These are phyloP conservation scores for Orestias chungarensis DNA, from an alignment of 2,797 vertebrate genomes.

Conservation along the genomic window DNA sequence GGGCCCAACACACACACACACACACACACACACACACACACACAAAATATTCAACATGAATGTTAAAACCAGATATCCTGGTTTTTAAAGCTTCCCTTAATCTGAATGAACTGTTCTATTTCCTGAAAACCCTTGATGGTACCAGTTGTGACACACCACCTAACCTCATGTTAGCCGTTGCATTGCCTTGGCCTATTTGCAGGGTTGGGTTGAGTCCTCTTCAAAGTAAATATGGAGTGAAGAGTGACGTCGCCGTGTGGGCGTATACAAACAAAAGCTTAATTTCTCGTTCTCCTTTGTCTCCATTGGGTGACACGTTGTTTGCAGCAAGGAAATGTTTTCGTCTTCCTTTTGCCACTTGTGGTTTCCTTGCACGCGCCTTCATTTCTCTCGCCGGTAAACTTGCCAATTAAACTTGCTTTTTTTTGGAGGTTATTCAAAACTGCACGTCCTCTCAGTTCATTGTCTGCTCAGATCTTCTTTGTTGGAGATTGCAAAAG, in stretches of 20 bases:
- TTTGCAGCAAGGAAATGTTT: conserved; percentile 7
- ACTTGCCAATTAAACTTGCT: not conserved
- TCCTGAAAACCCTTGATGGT: not conserved
- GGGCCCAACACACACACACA: not conserved
- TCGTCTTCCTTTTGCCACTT: not conserved
- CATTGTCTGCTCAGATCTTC: not conserved
- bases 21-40: too few species aligned
- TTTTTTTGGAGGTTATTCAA: not conserved
- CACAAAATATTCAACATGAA: too few species aligned
- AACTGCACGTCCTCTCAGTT: not conserved
- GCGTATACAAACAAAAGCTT: not conserved
- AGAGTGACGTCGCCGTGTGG: not conserved
- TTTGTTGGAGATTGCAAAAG: not conserved
- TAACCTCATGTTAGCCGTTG: not conserved
- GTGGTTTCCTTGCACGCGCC: not conserved
- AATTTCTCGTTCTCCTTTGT: conserved; percentile 45
- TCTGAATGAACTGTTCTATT: not conserved
- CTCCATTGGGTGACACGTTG: conserved; percentile 6
- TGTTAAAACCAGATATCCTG: conserved; percentile 23
- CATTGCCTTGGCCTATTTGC: not conserved
- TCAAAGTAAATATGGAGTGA: not conserved
- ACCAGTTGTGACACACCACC: not conserved
- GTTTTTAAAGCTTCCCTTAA: too few species aligned
- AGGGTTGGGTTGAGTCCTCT: not conserved
- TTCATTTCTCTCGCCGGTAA: not conserved